phyloP scores from a whole-genome alignment of 1,140 invertebrate genomes.

The Mizuhopecten yessoensis region DNA sequence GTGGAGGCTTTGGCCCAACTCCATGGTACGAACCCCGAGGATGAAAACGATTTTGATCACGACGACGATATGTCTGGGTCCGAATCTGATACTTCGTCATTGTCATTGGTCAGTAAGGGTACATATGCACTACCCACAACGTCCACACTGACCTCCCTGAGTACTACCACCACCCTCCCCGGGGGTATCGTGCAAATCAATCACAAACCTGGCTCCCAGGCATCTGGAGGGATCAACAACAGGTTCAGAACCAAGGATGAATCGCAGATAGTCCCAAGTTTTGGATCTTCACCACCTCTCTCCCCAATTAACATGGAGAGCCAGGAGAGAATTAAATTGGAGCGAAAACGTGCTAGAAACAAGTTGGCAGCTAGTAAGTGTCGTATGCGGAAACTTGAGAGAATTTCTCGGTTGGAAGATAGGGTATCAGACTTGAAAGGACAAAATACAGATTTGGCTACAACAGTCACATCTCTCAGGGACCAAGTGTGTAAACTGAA shows the following conservation, averaged over 20 bases:
- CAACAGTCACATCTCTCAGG: conserved; percentile 93
- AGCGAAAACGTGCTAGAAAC: conserved; percentile 97
- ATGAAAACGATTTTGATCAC: not conserved
- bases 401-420: conserved; percentile 94
- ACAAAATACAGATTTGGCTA: conserved; percentile 93
- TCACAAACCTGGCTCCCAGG: not conserved
- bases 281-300: conserved; percentile 83
- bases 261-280: conserved; percentile 82
- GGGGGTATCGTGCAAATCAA: conserved; percentile 56
- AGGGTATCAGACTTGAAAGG: conserved; percentile 95
- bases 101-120: conserved; percentile 47
- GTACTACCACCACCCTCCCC: conserved; percentile 67
- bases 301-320: conserved; percentile 98
- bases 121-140: conserved; percentile 45
- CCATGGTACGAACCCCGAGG: conserved; percentile 76
- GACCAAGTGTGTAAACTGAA: conserved; percentile 96
- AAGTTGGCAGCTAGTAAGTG: conserved; percentile 98
- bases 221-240: not conserved
- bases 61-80: not conserved
- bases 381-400: conserved; percentile 95
- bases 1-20: conserved; percentile 94
- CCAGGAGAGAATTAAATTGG: conserved; percentile 97
- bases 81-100: not conserved
- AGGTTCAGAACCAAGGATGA: conserved; percentile 75
- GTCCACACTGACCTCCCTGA: conserved; percentile 41